Percentiles rank a stretch among this genome's conserved stretches.
Evolutionary conservation across 2,888 invertebrate genomes (phyloP).

Genomic region (Macroteleia sp.): DNA sequence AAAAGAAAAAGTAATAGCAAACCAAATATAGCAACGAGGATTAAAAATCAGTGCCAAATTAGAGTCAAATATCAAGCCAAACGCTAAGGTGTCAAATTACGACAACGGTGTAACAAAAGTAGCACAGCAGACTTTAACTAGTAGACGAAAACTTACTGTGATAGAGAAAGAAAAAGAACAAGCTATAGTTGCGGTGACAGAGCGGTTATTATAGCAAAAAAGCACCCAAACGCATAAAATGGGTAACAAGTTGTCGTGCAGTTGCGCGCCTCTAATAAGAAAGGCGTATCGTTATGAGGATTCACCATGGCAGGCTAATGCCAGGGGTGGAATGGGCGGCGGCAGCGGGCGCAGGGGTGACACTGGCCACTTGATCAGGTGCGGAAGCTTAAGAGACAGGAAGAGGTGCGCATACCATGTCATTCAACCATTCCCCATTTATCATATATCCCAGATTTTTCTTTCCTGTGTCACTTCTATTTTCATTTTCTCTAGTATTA

Average conservation of each 20-base stretch:
- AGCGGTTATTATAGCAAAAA: conserved; percentile 52
- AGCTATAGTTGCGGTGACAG: conserved; percentile 48
- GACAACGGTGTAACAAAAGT: conserved; percentile 57
- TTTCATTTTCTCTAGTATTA: conserved; percentile 18
- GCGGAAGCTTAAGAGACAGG: conserved; percentile 84
- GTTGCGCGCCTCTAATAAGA: no score
- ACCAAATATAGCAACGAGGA: conserved; percentile 19
- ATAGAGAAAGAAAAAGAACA: conserved; percentile 43
- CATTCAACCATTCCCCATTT: conserved; percentile 71
- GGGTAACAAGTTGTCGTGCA: conserved; percentile 99
- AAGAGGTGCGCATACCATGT: conserved; percentile 84
- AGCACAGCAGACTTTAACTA: conserved; percentile 63
- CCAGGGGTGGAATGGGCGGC: conserved; percentile 73
- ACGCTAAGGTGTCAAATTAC: conserved; percentile 68
- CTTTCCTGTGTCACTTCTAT: conserved; percentile 41
- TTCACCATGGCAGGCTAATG: conserved; percentile 93
- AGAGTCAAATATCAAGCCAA: conserved; percentile 74
- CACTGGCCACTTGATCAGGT: conserved; percentile 90
- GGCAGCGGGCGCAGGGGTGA: conserved; percentile 81
- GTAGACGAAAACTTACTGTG: conserved; percentile 48
- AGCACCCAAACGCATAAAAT: conserved; percentile 84
- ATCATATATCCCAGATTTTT: conserved; percentile 64
- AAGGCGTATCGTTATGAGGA: no score
- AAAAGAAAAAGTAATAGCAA: conserved; percentile 85
- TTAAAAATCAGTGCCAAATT: conserved; percentile 73